Evolutionary conservation across 2,797 vertebrate species (phyloP).

Genomic region (Helostoma temminkii): DNA sequence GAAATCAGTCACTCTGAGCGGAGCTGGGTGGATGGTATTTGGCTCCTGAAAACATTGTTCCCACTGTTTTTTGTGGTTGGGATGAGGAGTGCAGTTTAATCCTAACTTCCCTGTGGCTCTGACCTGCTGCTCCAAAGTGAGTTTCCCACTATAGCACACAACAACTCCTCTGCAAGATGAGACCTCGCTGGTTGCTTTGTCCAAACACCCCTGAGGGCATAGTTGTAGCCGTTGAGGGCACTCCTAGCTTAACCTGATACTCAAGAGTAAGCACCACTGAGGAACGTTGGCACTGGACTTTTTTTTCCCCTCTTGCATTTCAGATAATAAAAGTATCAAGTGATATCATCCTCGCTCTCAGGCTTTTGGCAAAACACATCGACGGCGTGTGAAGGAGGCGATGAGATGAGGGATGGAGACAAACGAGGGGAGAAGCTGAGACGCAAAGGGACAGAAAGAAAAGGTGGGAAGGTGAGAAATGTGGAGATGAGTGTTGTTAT

Average conservation of each 20-base stretch:
- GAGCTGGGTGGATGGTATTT: constrained; percentile 54
- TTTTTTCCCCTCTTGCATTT: constrained; percentile 32
- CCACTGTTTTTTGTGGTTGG: constrained; percentile 49
- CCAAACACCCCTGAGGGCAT: constrained; percentile 39
- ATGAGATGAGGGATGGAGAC: constrained; percentile 38
- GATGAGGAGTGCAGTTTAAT: constrained; percentile 74
- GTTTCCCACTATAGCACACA: constrained; percentile 51
- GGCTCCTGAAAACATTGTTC: constrained; percentile 63
- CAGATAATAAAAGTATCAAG: constrained; percentile 62
- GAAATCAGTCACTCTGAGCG: constrained; percentile 56
- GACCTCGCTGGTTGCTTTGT: constrained; percentile 52
- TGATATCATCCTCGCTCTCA: constrained; percentile 43
- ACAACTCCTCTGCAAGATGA: constrained; percentile 64
- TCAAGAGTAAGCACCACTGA: constrained; percentile 61
- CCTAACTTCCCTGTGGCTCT: constrained; percentile 57
- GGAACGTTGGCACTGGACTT: constrained; percentile 48
- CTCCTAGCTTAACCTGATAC: constrained; percentile 68
- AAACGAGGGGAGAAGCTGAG: constrained; percentile 34
- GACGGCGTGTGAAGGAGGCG: constrained; percentile 27
- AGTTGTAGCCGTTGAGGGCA: constrained; percentile 52
- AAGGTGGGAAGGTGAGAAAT: constrained; percentile 42
- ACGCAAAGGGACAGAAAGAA: constrained; percentile 13
- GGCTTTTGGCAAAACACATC: constrained; percentile 54
- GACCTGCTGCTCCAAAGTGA: constrained; percentile 49
- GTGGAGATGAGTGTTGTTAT: constrained; percentile 50